Conservation (phyloP, 2,113 vertebrate species). For the Petrocephalus zakoni region DNA sequence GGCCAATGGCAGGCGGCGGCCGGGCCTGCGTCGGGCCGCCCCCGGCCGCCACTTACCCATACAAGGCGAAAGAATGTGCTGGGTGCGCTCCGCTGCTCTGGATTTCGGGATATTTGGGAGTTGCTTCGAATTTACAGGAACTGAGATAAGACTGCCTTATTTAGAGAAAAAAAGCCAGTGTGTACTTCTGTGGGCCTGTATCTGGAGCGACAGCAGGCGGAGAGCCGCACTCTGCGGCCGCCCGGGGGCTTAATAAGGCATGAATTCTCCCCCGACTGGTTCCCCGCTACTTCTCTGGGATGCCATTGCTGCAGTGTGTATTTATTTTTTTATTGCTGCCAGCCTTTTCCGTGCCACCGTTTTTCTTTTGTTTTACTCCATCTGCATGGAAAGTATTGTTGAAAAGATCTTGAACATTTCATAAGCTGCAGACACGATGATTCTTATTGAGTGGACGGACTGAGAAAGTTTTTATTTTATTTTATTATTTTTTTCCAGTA, state of each 20-base stretch:
- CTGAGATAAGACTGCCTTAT: slow-evolving; percentile 68
- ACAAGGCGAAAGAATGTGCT: slow-evolving; percentile 81
- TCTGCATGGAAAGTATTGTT: background rate
- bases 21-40: slow-evolving; percentile 51
- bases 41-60: slow-evolving; percentile 68
- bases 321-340: background rate
- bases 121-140: slow-evolving; percentile 64
- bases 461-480: background rate
- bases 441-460: background rate
- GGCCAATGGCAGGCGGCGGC: slow-evolving; percentile 55
- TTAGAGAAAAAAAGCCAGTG: slow-evolving; percentile 60
- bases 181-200: slow-evolving; percentile 28
- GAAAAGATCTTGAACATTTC: background rate
- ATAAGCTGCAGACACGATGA: background rate
- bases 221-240: slow-evolving; percentile 36
- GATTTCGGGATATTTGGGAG: slow-evolving; percentile 58
- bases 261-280: slow-evolving; percentile 21
- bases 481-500: background rate
- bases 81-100: slow-evolving; percentile 45
- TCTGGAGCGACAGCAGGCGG: slow-evolving; percentile 32
- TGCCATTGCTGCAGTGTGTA: background rate
- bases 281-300: background rate
- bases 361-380: background rate
- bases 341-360: background rate
- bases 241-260: slow-evolving; percentile 57